Evolutionary conservation across 2,113 vertebrate species (phyloP), one percentile per base, ranked within the genome.

Genomic region (Glaucomys volans): DNA sequence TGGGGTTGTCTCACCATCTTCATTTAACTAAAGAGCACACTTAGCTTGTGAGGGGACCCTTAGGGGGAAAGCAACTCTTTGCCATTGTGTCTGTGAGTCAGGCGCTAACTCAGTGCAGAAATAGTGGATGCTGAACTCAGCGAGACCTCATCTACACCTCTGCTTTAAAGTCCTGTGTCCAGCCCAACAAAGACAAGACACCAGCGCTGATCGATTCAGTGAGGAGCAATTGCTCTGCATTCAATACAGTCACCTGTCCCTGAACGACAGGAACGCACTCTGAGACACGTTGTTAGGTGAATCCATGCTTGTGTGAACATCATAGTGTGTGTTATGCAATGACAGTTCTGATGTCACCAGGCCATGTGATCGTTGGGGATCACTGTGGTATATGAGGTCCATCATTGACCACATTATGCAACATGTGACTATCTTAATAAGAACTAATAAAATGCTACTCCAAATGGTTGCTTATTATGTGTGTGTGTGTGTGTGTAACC

Each of bases 401-500:
- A 32, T 17, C 42, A 32, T 64, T 14, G 62, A 16, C 42, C 30
- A 30, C 40, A 16, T 22, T 16, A n/a, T 22, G 26, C 62, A 52
- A 20, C 12, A 26, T 35, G 54, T 9, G 42, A 47, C 62, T n/a
- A 32, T 40, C 59, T 6, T 90, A 59, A 52, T 62, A 52, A 92
- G 13, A 67, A 77, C 90, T 93, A 86, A 93, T 89, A 86, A 94
- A 96, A 52, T n/a, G 17, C 84, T 74, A 7, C 47, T 83, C 28
- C 17, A 1, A 71, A 52, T 52, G 26, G 35, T 91, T 76, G 67
- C 40, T 69, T 42, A n/a, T 5, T 17, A 0, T 47, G 24, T 62
- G 1, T 26, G 11, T 26, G 57, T 59, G 22, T 59, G 57, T 7
- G 26, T 59, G 26, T 59, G 20, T 59, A 54, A 62, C 59, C 59